Evolutionary conservation across 1,140 invertebrate genomes (phyloP).

Genomic region (Sycobia sp.): DNA sequence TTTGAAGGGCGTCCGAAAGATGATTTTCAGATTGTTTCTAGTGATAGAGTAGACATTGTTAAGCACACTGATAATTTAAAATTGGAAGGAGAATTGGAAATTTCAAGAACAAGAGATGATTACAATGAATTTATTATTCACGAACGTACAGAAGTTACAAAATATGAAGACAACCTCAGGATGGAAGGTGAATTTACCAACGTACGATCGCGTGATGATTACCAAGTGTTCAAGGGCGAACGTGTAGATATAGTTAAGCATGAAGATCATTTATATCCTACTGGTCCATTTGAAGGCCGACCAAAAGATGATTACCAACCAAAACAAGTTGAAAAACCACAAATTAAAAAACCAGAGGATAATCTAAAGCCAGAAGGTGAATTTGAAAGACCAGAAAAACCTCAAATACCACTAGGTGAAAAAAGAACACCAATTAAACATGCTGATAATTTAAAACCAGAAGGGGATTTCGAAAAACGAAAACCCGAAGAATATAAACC

Average conservation of each 20-base stretch:
- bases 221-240: conserved; percentile 39
- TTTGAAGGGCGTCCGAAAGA: conserved; percentile 62
- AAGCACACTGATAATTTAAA: conserved; percentile 69
- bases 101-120: conserved; percentile 50
- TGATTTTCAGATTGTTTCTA: conserved; percentile 43
- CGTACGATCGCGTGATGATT: conserved; percentile 43
- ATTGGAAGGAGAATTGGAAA: conserved; percentile 66
- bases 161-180: conserved; percentile 61
- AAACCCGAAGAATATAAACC: conserved; percentile 55
- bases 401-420: conserved; percentile 59
- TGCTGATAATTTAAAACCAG: conserved; percentile 67
- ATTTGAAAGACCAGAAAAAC: conserved; percentile 58
- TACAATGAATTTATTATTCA: conserved; percentile 42
- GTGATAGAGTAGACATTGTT: conserved; percentile 66
- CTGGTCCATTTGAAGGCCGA: conserved; percentile 63
- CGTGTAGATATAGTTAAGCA: conserved; percentile 54
- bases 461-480: conserved; percentile 66
- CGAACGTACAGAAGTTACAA: conserved; percentile 39
- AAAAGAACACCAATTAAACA: conserved; percentile 64
- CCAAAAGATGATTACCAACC: conserved; percentile 61
- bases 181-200: conserved; percentile 66
- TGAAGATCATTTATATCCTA: conserved; percentile 58
- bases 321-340: conserved; percentile 59
- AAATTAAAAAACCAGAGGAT: conserved; percentile 62
- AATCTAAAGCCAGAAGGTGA: conserved; percentile 66